phyloP scores from a whole-genome alignment of 2,888 invertebrate species.

The Caenorhabditis sp. region DNA sequence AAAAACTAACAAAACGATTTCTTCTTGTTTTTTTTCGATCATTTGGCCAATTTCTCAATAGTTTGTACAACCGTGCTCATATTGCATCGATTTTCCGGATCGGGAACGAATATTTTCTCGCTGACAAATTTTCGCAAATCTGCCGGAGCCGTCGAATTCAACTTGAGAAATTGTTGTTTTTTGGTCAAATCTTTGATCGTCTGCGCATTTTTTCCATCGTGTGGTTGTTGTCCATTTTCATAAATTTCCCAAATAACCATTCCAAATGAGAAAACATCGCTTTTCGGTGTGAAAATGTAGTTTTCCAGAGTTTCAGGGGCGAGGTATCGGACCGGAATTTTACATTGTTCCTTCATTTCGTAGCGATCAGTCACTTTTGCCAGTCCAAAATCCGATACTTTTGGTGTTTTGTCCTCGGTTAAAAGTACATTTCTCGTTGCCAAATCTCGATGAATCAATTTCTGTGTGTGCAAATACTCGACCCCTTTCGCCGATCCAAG shows the following conservation, averaged over 20 bases:
- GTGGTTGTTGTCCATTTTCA: slow-evolving; percentile 28
- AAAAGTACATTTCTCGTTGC: slow-evolving; percentile 16
- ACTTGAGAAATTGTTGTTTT: slow-evolving; percentile 25
- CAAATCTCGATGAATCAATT: slow-evolving; percentile 25
- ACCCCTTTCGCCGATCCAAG: slow-evolving; percentile 26
- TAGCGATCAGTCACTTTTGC: slow-evolving; percentile 5
- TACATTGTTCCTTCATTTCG: slow-evolving; percentile 11
- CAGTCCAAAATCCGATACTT: slow-evolving; percentile 17
- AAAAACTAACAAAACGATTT: not conserved
- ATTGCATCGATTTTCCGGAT: slow-evolving; percentile 34
- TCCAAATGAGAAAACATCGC: slow-evolving; percentile 36
- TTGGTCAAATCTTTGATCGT: slow-evolving; percentile 21
- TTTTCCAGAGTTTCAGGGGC: slow-evolving; percentile 28
- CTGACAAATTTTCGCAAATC: slow-evolving; percentile 12
- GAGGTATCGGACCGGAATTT: slow-evolving; percentile 24
- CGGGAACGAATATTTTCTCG: slow-evolving; percentile 24
- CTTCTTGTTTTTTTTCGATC: not conserved
- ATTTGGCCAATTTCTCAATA: not conserved
- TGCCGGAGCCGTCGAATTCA: slow-evolving; percentile 15
- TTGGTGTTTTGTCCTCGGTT: slow-evolving; percentile 13
- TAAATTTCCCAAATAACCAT: slow-evolving; percentile 39
- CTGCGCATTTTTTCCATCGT: slow-evolving; percentile 30
- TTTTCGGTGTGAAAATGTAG: slow-evolving; percentile 25
- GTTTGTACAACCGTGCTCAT: slow-evolving; percentile 13
- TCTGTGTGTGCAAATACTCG: slow-evolving; percentile 28